phyloP scores from a whole-genome alignment of 2,888 invertebrate genomes.

The Dasysyrphus albostriatus region DNA sequence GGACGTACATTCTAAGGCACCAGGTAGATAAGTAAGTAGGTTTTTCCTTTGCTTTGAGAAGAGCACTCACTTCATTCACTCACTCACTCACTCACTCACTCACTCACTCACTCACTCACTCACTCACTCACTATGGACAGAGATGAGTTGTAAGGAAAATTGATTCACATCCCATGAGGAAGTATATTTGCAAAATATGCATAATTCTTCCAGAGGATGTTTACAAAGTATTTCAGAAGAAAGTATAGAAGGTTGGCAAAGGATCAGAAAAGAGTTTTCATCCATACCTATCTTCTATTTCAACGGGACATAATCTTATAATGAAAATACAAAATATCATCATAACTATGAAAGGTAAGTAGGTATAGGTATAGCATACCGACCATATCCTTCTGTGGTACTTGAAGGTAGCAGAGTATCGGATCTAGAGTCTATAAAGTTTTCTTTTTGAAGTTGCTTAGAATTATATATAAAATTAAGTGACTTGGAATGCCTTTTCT shows the following conservation, averaged over 20 bases:
- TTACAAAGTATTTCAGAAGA: constrained; percentile 49
- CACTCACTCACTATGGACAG: background rate
- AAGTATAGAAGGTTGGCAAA: constrained; percentile 29
- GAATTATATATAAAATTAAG: background rate
- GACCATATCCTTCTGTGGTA: background rate
- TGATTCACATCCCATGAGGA: constrained; percentile 68
- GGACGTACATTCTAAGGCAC: constrained; percentile 4
- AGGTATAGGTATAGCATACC: background rate
- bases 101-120: background rate
- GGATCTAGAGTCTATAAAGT: background rate
- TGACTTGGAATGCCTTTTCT: background rate
- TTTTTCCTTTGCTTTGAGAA: constrained; percentile 21
- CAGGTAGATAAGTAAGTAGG: constrained; percentile 24
- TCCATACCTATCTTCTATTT: background rate
- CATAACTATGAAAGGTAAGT: background rate
- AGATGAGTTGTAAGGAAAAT: constrained; percentile 36
- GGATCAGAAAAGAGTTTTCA: constrained; percentile 16
- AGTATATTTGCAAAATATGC: constrained; percentile 73
- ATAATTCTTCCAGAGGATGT: constrained; percentile 60
- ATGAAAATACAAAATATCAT: constrained; percentile 5
- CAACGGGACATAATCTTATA: constrained; percentile 7
- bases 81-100: background rate
- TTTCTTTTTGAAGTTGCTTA: background rate
- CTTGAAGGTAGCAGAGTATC: background rate
- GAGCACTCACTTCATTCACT: constrained; percentile 12